phyloP scores from a whole-genome alignment of 2,113 vertebrate species.

The Hydrolagus affinis region DNA sequence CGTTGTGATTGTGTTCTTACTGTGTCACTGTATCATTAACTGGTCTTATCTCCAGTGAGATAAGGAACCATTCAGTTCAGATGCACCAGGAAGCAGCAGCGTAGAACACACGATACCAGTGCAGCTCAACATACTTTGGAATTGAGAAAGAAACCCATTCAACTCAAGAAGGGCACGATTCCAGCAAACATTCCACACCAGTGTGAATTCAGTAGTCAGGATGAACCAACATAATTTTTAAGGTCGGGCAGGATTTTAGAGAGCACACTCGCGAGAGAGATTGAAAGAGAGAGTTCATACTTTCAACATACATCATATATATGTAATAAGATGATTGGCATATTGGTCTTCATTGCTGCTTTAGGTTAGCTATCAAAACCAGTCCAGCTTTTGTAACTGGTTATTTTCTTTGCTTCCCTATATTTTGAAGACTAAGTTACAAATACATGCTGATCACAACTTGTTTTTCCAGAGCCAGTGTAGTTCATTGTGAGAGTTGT shows the following conservation, averaged over 20 bases:
- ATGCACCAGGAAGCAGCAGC: background rate
- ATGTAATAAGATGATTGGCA: too few relatives aligned
- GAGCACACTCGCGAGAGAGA: background rate
- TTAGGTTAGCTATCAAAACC: too few relatives aligned
- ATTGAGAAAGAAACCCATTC: background rate
- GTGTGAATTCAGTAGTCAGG: background rate
- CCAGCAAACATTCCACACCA: background rate
- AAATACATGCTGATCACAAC: too few relatives aligned
- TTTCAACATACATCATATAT: too few relatives aligned
- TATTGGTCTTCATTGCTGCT: too few relatives aligned
- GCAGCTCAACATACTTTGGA: background rate
- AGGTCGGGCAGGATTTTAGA: background rate
- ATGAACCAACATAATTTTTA: background rate
- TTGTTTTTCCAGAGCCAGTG: too few relatives aligned
- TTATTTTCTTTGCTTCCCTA: too few relatives aligned
- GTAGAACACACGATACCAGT: background rate
- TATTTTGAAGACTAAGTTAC: too few relatives aligned
- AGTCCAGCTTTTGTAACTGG: too few relatives aligned
- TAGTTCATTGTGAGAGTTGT: too few relatives aligned
- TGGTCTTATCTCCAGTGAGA: background rate
- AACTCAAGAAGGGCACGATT: background rate
- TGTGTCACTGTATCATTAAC: background rate
- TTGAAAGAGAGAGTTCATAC: too few relatives aligned
- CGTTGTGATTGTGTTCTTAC: background rate
- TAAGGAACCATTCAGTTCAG: background rate